Percentiles rank a stretch among this genome's conserved stretches.
Evolutionary conservation across 2,797 vertebrate genomes (phyloP).

Genomic region (Taenioides sp.): DNA sequence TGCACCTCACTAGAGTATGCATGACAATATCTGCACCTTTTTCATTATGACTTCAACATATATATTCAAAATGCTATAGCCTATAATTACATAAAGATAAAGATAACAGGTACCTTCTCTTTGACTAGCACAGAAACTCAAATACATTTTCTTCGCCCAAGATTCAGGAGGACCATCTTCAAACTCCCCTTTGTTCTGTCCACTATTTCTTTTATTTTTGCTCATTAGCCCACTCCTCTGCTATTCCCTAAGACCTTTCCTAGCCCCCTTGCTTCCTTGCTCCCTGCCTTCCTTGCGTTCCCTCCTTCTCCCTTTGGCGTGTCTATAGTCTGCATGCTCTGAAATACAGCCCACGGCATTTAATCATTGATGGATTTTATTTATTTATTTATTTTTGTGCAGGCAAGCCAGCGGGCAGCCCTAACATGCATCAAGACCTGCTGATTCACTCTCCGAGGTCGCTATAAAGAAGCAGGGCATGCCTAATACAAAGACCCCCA

Average conservation of each 20-base stretch:
- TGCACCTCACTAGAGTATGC: too few species aligned
- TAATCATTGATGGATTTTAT: conserved; percentile 74
- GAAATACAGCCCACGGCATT: conserved; percentile 66
- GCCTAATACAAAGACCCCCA: conserved; percentile 36
- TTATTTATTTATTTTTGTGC: conserved; percentile 29
- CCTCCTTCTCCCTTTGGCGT: conserved; percentile 31
- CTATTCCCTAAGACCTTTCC: conserved; percentile 34
- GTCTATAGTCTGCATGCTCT: conserved; percentile 61
- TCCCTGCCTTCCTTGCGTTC: conserved; percentile 9
- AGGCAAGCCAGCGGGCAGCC: conserved; percentile 69
- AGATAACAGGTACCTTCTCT: neutral
- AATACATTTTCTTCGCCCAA: conserved; percentile 3
- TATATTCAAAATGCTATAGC: too few species aligned
- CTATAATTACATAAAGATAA: too few species aligned
- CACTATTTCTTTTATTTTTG: conserved; percentile 37
- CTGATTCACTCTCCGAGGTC: conserved; percentile 74
- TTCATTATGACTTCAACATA: too few species aligned
- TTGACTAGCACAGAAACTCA: neutral
- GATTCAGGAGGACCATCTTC: conserved; percentile 23
- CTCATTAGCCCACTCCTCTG: conserved; percentile 54
- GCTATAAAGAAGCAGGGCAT: conserved; percentile 13
- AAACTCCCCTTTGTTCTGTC: neutral
- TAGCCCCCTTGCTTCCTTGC: conserved; percentile 20
- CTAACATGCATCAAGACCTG: conserved; percentile 68
- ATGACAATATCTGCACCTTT: too few species aligned